These are phyloP conservation scores for Onychostoma macrolepis DNA, from an alignment of 2,113 vertebrate genomes.

Conservation along the genomic window DNA sequence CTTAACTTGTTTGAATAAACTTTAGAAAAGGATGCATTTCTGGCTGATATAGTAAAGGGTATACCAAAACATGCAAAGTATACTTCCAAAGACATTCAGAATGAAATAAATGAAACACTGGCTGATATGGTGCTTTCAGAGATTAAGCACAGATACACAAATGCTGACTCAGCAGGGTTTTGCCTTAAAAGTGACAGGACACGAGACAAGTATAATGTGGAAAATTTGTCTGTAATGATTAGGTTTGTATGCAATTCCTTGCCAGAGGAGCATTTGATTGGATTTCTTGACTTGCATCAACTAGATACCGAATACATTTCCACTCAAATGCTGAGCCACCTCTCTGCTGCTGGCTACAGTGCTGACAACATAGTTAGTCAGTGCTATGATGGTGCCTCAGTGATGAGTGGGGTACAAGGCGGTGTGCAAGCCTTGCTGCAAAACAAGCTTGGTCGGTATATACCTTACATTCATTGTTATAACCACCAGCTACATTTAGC, in stretches of 20 bases:
- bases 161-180: neutral
- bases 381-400: constrained; percentile 48
- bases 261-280: constrained; percentile 46
- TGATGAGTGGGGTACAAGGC: constrained; percentile 40
- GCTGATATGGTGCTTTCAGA: constrained; percentile 3
- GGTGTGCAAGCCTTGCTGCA: constrained; percentile 36
- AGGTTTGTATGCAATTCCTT: constrained; percentile 3
- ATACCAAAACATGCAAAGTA: constrained; percentile 28
- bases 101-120: neutral
- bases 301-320: constrained; percentile 38
- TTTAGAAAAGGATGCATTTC: neutral
- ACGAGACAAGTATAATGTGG: constrained; percentile 33
- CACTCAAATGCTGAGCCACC: constrained; percentile 32
- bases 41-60: neutral
- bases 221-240: neutral
- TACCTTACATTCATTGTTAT: constrained; percentile 45
- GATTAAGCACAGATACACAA: neutral
- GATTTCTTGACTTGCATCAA: constrained; percentile 41
- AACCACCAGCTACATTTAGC: constrained; percentile 46
- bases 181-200: constrained; percentile 1
- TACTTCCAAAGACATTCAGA: constrained; percentile 24
- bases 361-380: constrained; percentile 50
- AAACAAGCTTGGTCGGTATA: constrained; percentile 39
- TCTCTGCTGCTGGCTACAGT: constrained; percentile 46
- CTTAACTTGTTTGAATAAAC: neutral